These are phyloP conservation scores for Uropsilus gracilis DNA, from an alignment of 2,113 vertebrate genomes.

Conservation along the genomic window DNA sequence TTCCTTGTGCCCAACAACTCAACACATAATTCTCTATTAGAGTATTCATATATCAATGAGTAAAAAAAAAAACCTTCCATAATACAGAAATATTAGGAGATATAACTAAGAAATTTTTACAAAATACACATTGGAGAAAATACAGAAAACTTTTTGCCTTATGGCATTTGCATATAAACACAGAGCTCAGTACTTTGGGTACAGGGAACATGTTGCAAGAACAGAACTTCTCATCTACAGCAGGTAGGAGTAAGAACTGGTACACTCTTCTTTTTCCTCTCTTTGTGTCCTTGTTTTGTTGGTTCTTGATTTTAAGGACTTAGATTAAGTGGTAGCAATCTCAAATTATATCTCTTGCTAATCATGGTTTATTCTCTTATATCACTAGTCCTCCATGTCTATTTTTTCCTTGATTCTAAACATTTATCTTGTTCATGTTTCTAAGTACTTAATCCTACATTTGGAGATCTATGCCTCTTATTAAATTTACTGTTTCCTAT, in stretches of 20 bases:
- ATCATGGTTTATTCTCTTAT: not conserved
- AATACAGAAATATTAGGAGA: not conserved
- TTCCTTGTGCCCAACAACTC: not conserved
- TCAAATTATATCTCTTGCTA: not conserved
- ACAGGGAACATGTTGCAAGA: not conserved
- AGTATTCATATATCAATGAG: not conserved
- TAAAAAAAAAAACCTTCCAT: not conserved
- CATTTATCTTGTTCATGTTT: not conserved
- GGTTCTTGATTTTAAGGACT: not conserved
- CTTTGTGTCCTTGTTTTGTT: not conserved
- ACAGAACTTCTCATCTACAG: not conserved
- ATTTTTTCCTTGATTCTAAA: conserved; percentile 10
- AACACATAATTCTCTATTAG: not conserved
- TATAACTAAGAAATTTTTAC: not conserved
- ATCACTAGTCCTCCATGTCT: not conserved
- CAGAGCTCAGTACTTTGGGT: too few species aligned
- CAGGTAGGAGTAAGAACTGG: not conserved
- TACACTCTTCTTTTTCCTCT: not conserved
- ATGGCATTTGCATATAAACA: not conserved
- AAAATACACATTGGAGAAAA: not conserved
- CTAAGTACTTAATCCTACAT: not conserved
- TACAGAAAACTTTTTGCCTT: too few species aligned
- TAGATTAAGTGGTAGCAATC: not conserved
- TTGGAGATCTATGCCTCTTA: not conserved
- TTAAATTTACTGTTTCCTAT: not conserved